Base-by-base conservation (phyloP, 2,113 vertebrate species). In the Ochotona curzoniae region DNA sequence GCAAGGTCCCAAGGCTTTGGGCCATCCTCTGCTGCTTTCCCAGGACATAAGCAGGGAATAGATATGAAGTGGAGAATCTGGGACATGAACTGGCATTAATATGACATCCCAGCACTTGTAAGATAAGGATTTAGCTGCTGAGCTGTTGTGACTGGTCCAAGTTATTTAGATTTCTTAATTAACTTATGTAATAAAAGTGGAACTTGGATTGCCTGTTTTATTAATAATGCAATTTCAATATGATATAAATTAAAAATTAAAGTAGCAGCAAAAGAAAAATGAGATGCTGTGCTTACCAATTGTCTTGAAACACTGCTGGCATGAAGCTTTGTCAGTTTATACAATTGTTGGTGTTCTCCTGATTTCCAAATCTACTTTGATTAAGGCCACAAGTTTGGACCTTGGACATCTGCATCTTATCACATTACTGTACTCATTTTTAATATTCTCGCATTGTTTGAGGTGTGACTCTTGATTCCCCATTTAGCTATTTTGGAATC, bases 141-240 rank as follows among this genome's bases (percentile, higher is more conserved):
- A 44, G 38, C 38, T 6, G 38, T 44, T 44, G 38, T 44, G 38
- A 44, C 38, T 44, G 38, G 38, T 44, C 38, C 38, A 44, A 44
- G 38, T 44, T 44, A 44, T 44, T 44, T 44, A 44, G 38, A 20
- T 60, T 23, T 91, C 80, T 61, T 2, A 18, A 83, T 88, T 89
- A 83, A 92, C 75, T 57, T 85, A 87, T 89, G 28, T 90, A 70
- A 86, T 17, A 95, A 90, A 44, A 44, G 38, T 89, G 14, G 26
- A 74, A 83, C 38, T 73, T 10, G 23, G 70, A 89, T 63, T 67
- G 30, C 26, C 17, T 81, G 26, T 89, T 18, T 32, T 8, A 83
- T 47, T 93, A 76, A 7, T 81, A 83, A 35, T 54, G 23, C 44
- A 11, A 85, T 57, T 88, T 38, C 13, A 64, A 25, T 60, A 70